Base-by-base conservation (phyloP, 2,888 invertebrate species). In the Neocrepidodera transversa region DNA sequence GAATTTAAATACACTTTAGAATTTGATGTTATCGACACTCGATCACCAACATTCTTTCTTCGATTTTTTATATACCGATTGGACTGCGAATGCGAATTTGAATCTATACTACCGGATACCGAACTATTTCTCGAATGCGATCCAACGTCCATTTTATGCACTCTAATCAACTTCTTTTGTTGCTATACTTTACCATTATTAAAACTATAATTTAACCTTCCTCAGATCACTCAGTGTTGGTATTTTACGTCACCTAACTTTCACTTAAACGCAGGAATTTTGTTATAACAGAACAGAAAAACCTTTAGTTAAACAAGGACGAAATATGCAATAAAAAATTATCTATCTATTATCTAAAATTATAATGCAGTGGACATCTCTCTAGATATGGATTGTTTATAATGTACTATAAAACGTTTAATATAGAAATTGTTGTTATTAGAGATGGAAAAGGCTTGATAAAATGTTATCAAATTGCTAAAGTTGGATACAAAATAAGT, bases 11-110 rank as follows among this genome's bases (percentile, higher is more conserved):
- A 85, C 53, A 86, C 82, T 68, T 76, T 82, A 54, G 85, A 83
- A 38, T 85, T 80, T 17, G 85, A 86, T 13, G 85, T 81, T 69
- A 86, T 81, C 68, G 79, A 84, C 61, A 86, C 86, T 79, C 82
- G 82, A 75, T 86, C 86, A 72, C 85, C 86, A 68, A 84, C 82
- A 74, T 84, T 83, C 73, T 83, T 79, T 68, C 85, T 81, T 54
- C 83, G 82, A 70, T 43, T 58, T 30, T 52, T 57, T 32, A 47
- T 28, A n/a, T 51, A 54, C 23, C 55, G 28, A 4, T 55, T 23
- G 3, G 45, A 62, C n/a, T 45, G 57, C 47, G 52, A 40, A n/a
- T n/a, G n/a, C n/a, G n/a, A n/a, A n/a, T n/a, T n/a, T 11, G 47
- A 58, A 14, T 17, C 45, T n/a, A 55, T 8, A 23, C 58, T 48